Conservation (phyloP, 2,888 invertebrate genomes). For the Mythimna vitellina region DNA sequence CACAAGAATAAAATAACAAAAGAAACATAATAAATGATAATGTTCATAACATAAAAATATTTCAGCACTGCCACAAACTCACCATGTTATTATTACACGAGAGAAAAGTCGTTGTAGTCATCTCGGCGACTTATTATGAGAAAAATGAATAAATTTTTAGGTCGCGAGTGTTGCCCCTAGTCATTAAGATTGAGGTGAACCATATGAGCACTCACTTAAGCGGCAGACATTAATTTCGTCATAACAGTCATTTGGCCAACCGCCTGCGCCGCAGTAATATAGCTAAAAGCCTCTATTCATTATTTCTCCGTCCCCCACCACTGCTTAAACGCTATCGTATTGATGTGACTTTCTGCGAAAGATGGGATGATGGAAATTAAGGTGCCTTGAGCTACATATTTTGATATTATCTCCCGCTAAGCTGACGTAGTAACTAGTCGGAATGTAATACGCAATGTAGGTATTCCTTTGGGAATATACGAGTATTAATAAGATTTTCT, state of each 20-base stretch:
- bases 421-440: conserved; percentile 48
- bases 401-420: conserved; percentile 57
- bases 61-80: conserved; percentile 13
- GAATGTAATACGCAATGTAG: conserved; percentile 58
- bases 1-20: conserved; percentile 1
- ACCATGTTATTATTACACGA: conserved; percentile 35
- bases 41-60: conserved; percentile 25
- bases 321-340: conserved; percentile 69
- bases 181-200: conserved; percentile 76
- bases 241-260: conserved; percentile 80
- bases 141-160: conserved; percentile 56
- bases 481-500: conserved; percentile 55
- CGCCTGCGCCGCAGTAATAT: conserved; percentile 79
- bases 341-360: conserved; percentile 70
- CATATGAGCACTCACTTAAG: conserved; percentile 81
- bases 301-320: conserved; percentile 70
- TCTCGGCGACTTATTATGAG: conserved; percentile 50
- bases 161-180: conserved; percentile 48
- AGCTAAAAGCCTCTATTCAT: conserved; percentile 85
- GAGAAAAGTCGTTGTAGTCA: conserved; percentile 47
- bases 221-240: conserved; percentile 81
- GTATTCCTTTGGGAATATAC: conserved; percentile 58
- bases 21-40: conserved; percentile 16
- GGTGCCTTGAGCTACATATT: conserved; percentile 59
- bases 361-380: conserved; percentile 67